These are phyloP conservation scores for Chroicocephalus ridibundus DNA, from an alignment of 2,113 vertebrate genomes.

Conservation along the genomic window DNA sequence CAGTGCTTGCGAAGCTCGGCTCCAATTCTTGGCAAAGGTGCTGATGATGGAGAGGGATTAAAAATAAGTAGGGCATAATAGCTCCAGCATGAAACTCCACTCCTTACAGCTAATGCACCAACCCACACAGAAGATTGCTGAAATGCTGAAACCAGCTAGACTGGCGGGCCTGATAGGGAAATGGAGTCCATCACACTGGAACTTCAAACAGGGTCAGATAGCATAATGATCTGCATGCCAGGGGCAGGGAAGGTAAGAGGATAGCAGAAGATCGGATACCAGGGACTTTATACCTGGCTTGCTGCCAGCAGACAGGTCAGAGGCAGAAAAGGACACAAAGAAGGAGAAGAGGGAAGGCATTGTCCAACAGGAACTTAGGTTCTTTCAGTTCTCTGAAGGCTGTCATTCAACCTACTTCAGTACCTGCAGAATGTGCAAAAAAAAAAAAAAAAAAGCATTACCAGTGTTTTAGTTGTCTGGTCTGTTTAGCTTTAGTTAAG, in stretches of 20 bases:
- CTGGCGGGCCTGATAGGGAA: constrained; percentile 9
- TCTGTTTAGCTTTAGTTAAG: neutral
- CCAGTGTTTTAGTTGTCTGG: neutral
- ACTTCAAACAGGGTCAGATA: constrained; percentile 24
- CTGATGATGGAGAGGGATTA: constrained; percentile 9
- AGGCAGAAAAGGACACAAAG: neutral
- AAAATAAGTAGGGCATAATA: constrained; percentile 38
- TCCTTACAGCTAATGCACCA: neutral
- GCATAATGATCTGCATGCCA: neutral
- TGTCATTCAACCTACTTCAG: neutral
- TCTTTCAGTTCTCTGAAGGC: neutral
- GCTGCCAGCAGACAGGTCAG: neutral
- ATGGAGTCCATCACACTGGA: neutral
- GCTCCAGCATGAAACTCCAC: constrained; percentile 22
- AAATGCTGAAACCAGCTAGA: constrained; percentile 44
- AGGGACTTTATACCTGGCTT: neutral
- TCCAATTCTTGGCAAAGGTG: constrained; percentile 5
- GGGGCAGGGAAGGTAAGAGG: constrained; percentile 16
- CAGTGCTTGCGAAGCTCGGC: neutral
- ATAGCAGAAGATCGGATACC: neutral
- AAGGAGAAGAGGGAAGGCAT: neutral
- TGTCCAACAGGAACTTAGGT: neutral
- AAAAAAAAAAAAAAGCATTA: neutral
- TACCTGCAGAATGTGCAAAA: neutral
- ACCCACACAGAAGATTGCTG: neutral